Evolutionary conservation across 2,113 vertebrate genomes (phyloP).

Genomic region (Numida meleagris): DNA sequence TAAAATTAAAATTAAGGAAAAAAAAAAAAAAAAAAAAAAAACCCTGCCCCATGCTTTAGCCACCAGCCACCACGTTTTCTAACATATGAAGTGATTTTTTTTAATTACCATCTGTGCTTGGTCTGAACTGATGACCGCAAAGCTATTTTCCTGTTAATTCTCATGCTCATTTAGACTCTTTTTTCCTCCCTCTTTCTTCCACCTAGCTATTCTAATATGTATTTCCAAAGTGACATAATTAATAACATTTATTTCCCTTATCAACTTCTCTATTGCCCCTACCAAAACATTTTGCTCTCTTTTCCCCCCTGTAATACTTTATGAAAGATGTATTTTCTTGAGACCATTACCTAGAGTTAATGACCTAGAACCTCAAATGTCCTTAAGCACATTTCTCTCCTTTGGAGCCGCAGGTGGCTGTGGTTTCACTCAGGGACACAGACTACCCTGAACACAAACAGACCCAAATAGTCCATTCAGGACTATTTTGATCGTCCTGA

Average conservation of each 20-base stretch:
- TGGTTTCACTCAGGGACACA: background rate
- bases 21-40: background rate
- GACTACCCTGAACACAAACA: background rate
- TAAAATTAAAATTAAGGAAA: too few relatives aligned
- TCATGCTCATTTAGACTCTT: background rate
- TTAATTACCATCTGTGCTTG: background rate
- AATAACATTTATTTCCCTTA: background rate
- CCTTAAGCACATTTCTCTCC: background rate
- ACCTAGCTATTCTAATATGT: background rate
- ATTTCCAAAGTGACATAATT: background rate
- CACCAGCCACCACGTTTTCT: background rate
- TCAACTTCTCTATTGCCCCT: accelerated
- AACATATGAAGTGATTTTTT: background rate
- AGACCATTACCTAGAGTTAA: background rate
- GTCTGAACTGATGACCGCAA: background rate
- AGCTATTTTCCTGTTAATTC: background rate
- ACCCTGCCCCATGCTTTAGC: background rate
- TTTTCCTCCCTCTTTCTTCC: background rate
- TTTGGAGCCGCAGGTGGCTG: background rate
- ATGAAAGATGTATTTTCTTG: background rate
- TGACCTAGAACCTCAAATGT: background rate
- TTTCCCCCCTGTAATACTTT: background rate
- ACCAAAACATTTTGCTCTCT: background rate
- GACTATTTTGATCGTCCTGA: background rate
- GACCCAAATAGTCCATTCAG: background rate